Percentiles rank a stretch among this genome's conserved stretches.
Conservation (phyloP, 2,888 invertebrate genomes). For the Capitulum mitella region DNA sequence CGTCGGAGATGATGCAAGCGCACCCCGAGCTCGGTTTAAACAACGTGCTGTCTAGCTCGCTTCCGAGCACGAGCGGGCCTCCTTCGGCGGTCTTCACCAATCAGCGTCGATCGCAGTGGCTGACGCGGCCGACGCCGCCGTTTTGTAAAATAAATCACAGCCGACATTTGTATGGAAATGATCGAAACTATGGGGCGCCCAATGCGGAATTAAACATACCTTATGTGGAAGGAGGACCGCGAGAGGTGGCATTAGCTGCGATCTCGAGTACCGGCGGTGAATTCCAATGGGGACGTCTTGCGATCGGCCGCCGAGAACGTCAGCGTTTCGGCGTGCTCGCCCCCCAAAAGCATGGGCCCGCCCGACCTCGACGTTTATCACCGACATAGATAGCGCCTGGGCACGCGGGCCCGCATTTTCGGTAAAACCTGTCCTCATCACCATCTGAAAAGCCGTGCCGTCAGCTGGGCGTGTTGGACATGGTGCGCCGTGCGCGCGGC, state of each 20-base stretch:
- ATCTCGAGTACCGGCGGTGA: neutral
- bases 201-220: constrained; percentile 1
- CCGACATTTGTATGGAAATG: constrained; percentile 19
- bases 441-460: neutral
- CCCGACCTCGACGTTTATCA: neutral
- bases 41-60: too few species aligned
- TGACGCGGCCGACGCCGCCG: neutral
- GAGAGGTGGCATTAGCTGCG: constrained; percentile 51
- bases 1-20: neutral
- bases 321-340: neutral
- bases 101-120: neutral
- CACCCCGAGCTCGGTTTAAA: too few species aligned
- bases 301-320: neutral
- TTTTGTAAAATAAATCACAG: constrained; percentile 14
- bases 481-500: too few species aligned
- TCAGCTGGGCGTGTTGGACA: neutral
- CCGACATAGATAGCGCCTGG: too few species aligned
- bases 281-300: neutral
- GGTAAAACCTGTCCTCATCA: neutral
- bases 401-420: too few species aligned
- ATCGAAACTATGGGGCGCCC: neutral
- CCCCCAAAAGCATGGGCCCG: neutral
- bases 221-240: neutral
- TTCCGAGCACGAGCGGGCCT: too few species aligned
- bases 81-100: neutral